Evolutionary conservation across 2,888 invertebrate genomes (phyloP).

Genomic region (Leptopilina myrica): DNA sequence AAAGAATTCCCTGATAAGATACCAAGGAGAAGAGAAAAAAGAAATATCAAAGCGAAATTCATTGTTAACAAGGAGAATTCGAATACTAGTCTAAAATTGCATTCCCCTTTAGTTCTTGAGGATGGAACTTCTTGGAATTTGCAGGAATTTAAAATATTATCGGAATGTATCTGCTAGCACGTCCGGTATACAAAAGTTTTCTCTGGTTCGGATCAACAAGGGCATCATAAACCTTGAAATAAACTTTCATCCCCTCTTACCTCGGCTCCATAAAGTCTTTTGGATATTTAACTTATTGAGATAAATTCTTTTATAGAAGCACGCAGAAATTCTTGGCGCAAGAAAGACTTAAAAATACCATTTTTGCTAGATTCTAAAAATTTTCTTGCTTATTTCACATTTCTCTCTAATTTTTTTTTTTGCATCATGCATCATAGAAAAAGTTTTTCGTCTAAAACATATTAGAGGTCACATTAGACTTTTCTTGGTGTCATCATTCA

Average conservation of each 20-base stretch:
- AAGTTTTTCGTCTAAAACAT: background rate
- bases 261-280: background rate
- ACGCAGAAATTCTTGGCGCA: too few species aligned
- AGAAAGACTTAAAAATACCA: too few species aligned
- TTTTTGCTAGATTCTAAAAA: too few species aligned
- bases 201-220: background rate
- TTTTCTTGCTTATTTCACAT: too few species aligned
- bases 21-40: background rate
- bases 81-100: slow-evolving; percentile 27
- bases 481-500: slow-evolving; percentile 14
- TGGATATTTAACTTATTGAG: too few species aligned
- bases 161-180: slow-evolving; percentile 8
- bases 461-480: background rate
- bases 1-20: background rate
- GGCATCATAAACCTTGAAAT: slow-evolving; percentile 11
- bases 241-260: background rate
- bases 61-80: slow-evolving; percentile 24
- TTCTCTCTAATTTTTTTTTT: background rate
- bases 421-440: background rate
- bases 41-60: background rate
- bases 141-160: slow-evolving; percentile 8
- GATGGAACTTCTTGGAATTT: background rate
- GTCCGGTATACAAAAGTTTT: slow-evolving; percentile 19
- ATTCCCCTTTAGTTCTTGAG: slow-evolving; percentile 18
- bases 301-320: too few species aligned